Conservation (phyloP, 2,888 invertebrate species). For the Tolmerus cingulatus region DNA sequence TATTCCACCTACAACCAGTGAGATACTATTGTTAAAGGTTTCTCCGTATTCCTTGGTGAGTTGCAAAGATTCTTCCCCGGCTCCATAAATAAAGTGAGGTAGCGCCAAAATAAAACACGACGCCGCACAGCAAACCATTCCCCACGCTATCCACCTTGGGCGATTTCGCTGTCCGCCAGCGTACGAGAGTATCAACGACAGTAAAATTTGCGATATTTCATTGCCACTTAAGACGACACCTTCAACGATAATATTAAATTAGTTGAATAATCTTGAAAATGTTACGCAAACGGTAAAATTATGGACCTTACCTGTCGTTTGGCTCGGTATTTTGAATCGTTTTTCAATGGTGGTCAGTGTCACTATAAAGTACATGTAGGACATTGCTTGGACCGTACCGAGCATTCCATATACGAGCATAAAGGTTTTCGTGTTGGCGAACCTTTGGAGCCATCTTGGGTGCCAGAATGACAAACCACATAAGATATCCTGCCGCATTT, state of each 20-base stretch:
- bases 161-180: constrained; percentile 73
- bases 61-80: constrained; percentile 64
- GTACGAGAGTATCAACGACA: constrained; percentile 70
- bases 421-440: constrained; percentile 69
- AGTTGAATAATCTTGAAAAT: background rate
- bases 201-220: constrained; percentile 73
- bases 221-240: constrained; percentile 74
- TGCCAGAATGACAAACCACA: constrained; percentile 69
- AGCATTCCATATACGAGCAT: constrained; percentile 70
- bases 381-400: constrained; percentile 72
- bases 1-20: constrained; percentile 54
- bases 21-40: constrained; percentile 48
- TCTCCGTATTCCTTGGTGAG: constrained; percentile 61
- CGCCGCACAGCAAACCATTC: constrained; percentile 69
- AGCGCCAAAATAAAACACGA: constrained; percentile 70
- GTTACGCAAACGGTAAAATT: background rate
- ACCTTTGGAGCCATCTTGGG: constrained; percentile 69
- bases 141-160: constrained; percentile 72
- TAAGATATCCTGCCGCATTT: constrained; percentile 53
- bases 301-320: constrained; percentile 68
- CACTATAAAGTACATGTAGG: constrained; percentile 71
- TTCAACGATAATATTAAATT: constrained; percentile 52
- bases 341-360: constrained; percentile 73
- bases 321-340: constrained; percentile 73
- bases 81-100: constrained; percentile 71